Percentiles rank a stretch among this genome's conserved stretches.
Conservation (phyloP, 2,113 vertebrate species). For the Pollachius pollachius region DNA sequence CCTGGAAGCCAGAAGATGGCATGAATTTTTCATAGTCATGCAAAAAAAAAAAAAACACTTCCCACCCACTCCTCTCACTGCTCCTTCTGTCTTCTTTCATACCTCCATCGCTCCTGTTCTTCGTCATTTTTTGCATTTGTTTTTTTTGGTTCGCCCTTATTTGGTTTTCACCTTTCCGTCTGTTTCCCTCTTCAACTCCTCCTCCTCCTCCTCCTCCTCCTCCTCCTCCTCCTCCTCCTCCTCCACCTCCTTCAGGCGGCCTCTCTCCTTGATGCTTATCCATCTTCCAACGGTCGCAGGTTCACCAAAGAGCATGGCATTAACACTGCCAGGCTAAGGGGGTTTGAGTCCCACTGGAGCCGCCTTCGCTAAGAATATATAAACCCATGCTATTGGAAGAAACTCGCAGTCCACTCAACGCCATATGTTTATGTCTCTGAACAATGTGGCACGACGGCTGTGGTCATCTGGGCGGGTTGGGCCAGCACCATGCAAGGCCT, state of each 20-base stretch:
- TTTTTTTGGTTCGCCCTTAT: conserved; percentile 22
- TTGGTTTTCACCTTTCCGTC: not conserved
- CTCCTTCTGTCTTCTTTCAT: conserved; percentile 22
- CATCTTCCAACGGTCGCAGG: too few relatives aligned
- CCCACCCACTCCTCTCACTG: conserved; percentile 12
- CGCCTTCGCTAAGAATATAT: too few relatives aligned
- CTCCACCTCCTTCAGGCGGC: conserved; percentile 5
- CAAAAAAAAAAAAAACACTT: conserved; percentile 46
- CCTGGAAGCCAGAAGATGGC: conserved; percentile 59
- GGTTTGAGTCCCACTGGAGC: too few relatives aligned
- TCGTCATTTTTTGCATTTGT: conserved; percentile 4
- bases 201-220: conserved; percentile 24
- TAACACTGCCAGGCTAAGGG: too few relatives aligned
- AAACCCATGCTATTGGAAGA: too few relatives aligned
- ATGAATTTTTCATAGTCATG: conserved; percentile 66
- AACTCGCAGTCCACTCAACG: too few relatives aligned
- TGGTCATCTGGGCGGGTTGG: too few relatives aligned
- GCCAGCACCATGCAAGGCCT: too few relatives aligned
- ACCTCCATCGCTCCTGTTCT: not conserved
- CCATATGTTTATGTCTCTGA: too few relatives aligned
- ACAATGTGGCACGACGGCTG: too few relatives aligned
- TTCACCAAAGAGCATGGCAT: too few relatives aligned
- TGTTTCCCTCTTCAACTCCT: conserved; percentile 22
- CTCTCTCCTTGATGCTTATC: too few relatives aligned
- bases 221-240: conserved; percentile 23